Evolutionary conservation across 2,113 vertebrate species (phyloP).

Genomic region (Halcyon senegalensis): DNA sequence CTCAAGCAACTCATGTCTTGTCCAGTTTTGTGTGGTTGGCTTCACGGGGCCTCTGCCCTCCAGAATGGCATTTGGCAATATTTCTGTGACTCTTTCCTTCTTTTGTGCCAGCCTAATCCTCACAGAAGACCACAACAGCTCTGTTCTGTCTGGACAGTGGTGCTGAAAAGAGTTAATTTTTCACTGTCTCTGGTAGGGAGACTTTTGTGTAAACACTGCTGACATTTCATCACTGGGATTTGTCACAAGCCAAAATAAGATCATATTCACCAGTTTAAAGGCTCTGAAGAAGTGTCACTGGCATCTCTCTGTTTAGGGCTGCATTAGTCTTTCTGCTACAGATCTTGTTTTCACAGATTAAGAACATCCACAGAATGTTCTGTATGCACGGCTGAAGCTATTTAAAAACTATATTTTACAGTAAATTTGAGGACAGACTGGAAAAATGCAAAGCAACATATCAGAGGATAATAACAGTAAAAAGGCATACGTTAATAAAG

Average conservation of each 20-base stretch:
- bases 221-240: slow-evolving; percentile 48
- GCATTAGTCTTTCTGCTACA: slow-evolving; percentile 2
- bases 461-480: background rate
- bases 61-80: background rate
- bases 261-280: slow-evolving; percentile 20
- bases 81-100: background rate
- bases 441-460: background rate
- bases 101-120: background rate
- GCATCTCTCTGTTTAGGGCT: background rate
- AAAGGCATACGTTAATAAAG: background rate
- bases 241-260: slow-evolving; percentile 46
- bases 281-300: slow-evolving; percentile 15
- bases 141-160: background rate
- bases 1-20: background rate
- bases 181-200: background rate
- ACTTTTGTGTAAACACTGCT: slow-evolving; percentile 31
- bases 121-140: background rate
- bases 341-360: slow-evolving; percentile 40
- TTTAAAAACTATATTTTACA: background rate
- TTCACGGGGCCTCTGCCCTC: background rate
- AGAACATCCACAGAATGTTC: slow-evolving; percentile 32
- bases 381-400: slow-evolving; percentile 3
- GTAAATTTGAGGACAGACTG: background rate
- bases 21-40: background rate
- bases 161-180: slow-evolving; percentile 20